Conservation (phyloP, 2,888 invertebrate species). For the Drosophila yooni region DNA sequence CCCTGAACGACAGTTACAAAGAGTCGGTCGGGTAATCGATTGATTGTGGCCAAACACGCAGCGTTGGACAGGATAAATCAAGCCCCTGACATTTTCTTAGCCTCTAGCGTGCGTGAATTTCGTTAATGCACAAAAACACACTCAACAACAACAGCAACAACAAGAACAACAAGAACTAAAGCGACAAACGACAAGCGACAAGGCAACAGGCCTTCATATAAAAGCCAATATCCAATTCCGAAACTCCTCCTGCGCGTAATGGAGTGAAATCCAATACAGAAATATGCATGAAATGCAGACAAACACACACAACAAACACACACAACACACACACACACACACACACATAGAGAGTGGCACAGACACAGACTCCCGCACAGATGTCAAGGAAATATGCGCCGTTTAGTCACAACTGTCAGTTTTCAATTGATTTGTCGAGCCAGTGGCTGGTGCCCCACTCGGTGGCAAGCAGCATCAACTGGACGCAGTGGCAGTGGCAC, state of each 20-base stretch:
- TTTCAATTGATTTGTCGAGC: conserved; percentile 79
- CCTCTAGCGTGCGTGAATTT: conserved; percentile 76
- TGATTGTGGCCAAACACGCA: conserved; percentile 81
- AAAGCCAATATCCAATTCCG: conserved; percentile 80
- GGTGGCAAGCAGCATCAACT: not conserved
- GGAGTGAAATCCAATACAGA: conserved; percentile 81
- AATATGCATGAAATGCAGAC: conserved; percentile 76
- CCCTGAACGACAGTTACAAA: conserved; percentile 80
- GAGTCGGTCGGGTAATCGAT: conserved; percentile 72
- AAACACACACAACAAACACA: conserved; percentile 24
- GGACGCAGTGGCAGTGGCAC: not conserved
- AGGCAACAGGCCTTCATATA: conserved; percentile 72
- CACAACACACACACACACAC: conserved; percentile 23
- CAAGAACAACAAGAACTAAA: conserved; percentile 38
- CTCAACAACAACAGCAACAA: conserved; percentile 34
- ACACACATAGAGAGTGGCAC: not conserved
- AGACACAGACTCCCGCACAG: conserved; percentile 65
- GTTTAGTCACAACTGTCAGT: conserved; percentile 80
- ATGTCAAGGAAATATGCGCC: conserved; percentile 80
- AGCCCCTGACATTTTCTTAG: conserved; percentile 75
- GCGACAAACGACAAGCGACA: conserved; percentile 34
- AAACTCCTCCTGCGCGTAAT: conserved; percentile 71
- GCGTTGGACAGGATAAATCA: conserved; percentile 80
- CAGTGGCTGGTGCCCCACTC: conserved; percentile 27
- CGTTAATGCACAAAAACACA: conserved; percentile 66